A percentile compares a stretch with the other conserved stretches of the same genome.
phyloP scores from a whole-genome alignment of 1,140 invertebrate genomes.

The Pseudomyrmex dendroicus region DNA sequence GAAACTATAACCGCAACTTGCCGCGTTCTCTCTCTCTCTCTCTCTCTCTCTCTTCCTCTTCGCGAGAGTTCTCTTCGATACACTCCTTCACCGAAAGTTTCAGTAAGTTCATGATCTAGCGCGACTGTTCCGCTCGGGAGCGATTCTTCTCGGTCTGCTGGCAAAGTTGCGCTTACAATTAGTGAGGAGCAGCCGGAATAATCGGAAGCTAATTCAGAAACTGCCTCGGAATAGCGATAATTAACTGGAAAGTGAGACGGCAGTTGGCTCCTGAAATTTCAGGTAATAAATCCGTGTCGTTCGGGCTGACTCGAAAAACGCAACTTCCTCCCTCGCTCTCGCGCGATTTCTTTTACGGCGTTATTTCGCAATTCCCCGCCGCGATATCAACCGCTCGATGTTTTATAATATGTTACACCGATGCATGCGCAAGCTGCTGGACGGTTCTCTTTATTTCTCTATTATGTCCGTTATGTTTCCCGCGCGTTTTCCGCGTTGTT shows the following conservation, averaged over 20 bases:
- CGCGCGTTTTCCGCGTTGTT: conserved; percentile 24
- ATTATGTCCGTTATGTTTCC: conserved; percentile 50
- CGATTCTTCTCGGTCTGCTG: conserved; percentile 55
- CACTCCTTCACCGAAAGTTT: conserved; percentile 58
- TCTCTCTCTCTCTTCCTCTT: too few species aligned
- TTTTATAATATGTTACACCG: conserved; percentile 50
- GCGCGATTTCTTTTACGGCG: not conserved
- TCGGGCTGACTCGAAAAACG: conserved; percentile 1
- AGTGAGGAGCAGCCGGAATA: conserved; percentile 56
- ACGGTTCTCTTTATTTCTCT: conserved; percentile 60
- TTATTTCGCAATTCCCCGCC: conserved; percentile 31
- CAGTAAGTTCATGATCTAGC: conserved; percentile 62
- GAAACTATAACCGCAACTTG: conserved; percentile 61
- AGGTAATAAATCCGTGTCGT: conserved; percentile 33
- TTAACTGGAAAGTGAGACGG: conserved; percentile 23
- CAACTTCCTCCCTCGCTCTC: not conserved
- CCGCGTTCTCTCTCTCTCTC: not conserved
- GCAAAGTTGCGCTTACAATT: conserved; percentile 56
- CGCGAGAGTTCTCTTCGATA: conserved; percentile 46
- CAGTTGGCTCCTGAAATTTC: conserved; percentile 17
- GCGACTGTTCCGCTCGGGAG: conserved; percentile 43
- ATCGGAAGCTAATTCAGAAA: conserved; percentile 59
- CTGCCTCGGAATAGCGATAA: conserved; percentile 46
- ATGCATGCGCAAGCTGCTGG: not conserved
- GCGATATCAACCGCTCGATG: not conserved